Conservation (phyloP, 1,140 invertebrate genomes). For the Mizuhopecten yessoensis region DNA sequence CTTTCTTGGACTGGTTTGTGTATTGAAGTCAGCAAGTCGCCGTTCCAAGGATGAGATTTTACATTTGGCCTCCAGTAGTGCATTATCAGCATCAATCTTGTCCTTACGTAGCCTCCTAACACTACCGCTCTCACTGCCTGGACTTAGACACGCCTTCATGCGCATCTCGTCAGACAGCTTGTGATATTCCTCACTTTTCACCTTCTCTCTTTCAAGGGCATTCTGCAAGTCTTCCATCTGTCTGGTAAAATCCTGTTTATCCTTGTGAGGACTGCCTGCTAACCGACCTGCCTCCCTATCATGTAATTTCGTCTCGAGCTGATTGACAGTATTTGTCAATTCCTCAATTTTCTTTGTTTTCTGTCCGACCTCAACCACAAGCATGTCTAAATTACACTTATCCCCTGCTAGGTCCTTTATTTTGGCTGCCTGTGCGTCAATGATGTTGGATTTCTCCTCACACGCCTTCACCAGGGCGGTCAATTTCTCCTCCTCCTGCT, state of each 20-base stretch:
- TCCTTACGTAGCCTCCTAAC: constrained; percentile 65
- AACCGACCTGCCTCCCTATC: background rate
- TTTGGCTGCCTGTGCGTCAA: constrained; percentile 42
- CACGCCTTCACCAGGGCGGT: background rate
- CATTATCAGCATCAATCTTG: constrained; percentile 66
- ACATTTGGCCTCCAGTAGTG: constrained; percentile 62
- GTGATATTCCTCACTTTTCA: constrained; percentile 6
- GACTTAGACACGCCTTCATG: constrained; percentile 44
- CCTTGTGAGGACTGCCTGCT: background rate
- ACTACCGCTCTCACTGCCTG: constrained; percentile 48
- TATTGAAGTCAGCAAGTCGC: background rate
- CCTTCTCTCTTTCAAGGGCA: background rate
- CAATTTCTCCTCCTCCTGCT: background rate
- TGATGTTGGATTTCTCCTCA: constrained; percentile 9
- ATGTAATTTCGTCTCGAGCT: constrained; percentile 46
- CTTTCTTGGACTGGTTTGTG: background rate
- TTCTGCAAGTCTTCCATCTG: background rate
- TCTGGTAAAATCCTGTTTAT: background rate
- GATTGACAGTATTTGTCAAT: constrained; percentile 22
- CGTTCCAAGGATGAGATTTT: constrained; percentile 58
- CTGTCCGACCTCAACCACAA: background rate
- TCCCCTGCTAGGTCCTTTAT: constrained; percentile 44
- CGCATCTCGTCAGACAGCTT: constrained; percentile 43
- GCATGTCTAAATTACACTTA: background rate
- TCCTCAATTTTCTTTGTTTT: constrained; percentile 48